These are phyloP conservation scores for Polydrusus cervinus DNA, from an alignment of 2,888 invertebrate genomes.

Conservation along the genomic window DNA sequence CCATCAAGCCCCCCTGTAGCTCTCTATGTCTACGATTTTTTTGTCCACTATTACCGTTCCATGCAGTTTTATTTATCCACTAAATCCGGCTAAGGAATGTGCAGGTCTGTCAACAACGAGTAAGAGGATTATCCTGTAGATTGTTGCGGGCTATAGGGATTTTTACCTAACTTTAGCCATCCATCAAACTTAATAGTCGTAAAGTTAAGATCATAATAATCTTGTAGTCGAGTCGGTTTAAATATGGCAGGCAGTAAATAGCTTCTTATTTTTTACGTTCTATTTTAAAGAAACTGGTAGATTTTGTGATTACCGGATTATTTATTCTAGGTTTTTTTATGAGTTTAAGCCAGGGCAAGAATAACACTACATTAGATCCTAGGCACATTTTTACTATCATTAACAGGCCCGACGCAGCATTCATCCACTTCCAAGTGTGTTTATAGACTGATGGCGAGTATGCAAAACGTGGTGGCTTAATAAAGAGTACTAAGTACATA, in stretches of 20 bases:
- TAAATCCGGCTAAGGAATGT: constrained; percentile 59
- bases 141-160: constrained; percentile 53
- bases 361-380: too few species aligned
- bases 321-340: constrained; percentile 36
- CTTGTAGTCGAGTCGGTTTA: constrained; percentile 33
- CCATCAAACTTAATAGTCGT: constrained; percentile 59
- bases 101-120: constrained; percentile 57
- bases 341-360: constrained; percentile 26
- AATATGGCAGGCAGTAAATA: constrained; percentile 41
- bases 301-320: constrained; percentile 51
- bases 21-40: too few species aligned
- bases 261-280: constrained; percentile 45
- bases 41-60: too few species aligned
- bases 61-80: constrained; percentile 34
- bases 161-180: constrained; percentile 60
- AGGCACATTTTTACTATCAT: too few species aligned
- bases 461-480: too few species aligned
- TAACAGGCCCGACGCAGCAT: too few species aligned
- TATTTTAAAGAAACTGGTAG: constrained; percentile 48
- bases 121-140: constrained; percentile 62
- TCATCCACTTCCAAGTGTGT: too few species aligned
- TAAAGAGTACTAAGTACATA: too few species aligned
- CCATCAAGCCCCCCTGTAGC: too few species aligned
- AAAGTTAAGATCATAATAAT: constrained; percentile 47
- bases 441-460: too few species aligned